Base-by-base conservation (phyloP, 2,113 vertebrate species). In the Ardeotis arabs region DNA sequence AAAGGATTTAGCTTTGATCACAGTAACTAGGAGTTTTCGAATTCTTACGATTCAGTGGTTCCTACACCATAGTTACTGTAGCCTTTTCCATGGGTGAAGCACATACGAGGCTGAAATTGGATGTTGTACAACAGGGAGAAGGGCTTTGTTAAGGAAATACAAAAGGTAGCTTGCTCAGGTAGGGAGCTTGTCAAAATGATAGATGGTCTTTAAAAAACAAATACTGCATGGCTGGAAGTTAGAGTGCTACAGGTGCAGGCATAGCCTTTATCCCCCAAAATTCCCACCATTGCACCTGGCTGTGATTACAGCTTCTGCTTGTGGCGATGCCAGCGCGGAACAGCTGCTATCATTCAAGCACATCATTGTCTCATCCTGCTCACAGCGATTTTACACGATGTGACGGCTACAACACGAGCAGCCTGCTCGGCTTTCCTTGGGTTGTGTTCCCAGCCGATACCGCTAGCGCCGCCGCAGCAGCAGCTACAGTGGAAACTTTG, bases 1-100 rank as follows among this genome's bases (percentile, higher is more conserved):
- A 96, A 96, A 97, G 97, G 98, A 98, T 98, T 99, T 98, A 96
- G 95, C 96, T 98, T 96, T 97, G 96, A 97, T 98, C 96, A 73
- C 74, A 64, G 49, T 95, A 93, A 95, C 94, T 81, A 96, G 83
- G 82, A 97, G 89, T 91, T 92, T 97, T 96, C 11, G 64, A 93
- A 97, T 97, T 97, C 82, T 97, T 94, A 73, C 50, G 93, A 84
- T 92, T 96, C 95, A 76, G 87, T 95, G 93, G 79, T 90, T 92
- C 94, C 84, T 81, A 87, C 92, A 73, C 75, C 72, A 33, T 50
- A 96, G 94, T 96, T 96, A 91, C 84, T 13, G 4, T n/a, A 67
- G 52, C 92, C 68, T 92, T 82, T 41, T 53, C 75, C 75, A 75
- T 80, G 76, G 47, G 37, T 49, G 79, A 80, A 79, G 45, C 33